phyloP scores from a whole-genome alignment of 2,888 invertebrate species.

The Lasioglossum calceatum region DNA sequence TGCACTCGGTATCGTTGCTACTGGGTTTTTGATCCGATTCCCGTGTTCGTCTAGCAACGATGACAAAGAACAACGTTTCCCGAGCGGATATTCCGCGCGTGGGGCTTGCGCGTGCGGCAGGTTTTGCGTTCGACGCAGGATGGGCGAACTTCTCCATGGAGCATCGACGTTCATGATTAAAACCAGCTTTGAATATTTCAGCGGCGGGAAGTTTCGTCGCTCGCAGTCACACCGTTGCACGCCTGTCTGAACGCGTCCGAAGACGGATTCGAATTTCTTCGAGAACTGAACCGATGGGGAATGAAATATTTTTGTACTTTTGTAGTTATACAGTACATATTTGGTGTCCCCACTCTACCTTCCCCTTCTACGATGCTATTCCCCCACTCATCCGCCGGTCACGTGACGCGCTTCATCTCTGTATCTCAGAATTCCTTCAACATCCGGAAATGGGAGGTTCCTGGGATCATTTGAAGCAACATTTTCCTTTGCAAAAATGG shows the following conservation, averaged over 20 bases:
- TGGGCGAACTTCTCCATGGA: neutral
- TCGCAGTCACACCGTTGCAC: neutral
- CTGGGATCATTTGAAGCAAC: no score
- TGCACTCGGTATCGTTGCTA: slow-evolving; percentile 21
- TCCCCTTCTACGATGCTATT: no score
- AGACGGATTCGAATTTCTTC: neutral
- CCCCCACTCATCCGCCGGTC: no score
- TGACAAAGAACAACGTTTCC: neutral
- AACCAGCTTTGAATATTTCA: neutral
- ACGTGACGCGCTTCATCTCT: no score
- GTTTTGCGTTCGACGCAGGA: neutral
- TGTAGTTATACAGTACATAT: neutral
- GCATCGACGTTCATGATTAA: neutral
- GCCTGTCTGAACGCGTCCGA: neutral
- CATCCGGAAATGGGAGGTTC: no score
- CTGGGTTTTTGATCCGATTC: slow-evolving; percentile 45
- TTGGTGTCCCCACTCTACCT: no score
- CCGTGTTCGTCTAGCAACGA: neutral
- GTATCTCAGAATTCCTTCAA: no score
- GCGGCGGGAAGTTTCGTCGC: neutral
- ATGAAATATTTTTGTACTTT: neutral
- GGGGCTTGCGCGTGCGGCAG: neutral
- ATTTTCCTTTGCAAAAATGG: no score
- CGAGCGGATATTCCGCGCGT: neutral
- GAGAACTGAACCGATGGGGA: neutral